Evolutionary conservation across 92 coral and sea anemone species (phyloP), one percentile per base, ranked within the genome.

Genomic region (Muricea muricata): DNA sequence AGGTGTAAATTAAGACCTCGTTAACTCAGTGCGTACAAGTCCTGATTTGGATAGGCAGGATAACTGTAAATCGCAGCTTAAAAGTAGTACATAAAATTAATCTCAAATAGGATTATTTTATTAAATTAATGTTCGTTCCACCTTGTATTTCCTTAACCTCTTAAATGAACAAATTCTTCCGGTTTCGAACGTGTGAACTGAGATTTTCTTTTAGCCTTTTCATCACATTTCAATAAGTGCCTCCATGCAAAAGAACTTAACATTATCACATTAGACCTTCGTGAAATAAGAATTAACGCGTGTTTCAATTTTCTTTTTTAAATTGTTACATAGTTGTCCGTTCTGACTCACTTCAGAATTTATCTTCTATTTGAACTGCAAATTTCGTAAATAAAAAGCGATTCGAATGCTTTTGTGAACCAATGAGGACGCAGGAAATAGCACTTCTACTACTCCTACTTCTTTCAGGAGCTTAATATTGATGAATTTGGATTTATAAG

Each of bases 281-380:
- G 15, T 63, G 30, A 32, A n/a, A n/a, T n/a, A n/a, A n/a, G n/a
- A n/a, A n/a, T n/a, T n/a, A 20, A 63, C 60, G 30, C 70, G 70
- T 39, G 30, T 63, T 60, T 63, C 70, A 63, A 63, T 63, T 63
- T n/a, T n/a, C n/a, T n/a, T n/a, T n/a, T n/a, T n/a, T n/a, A n/a
- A n/a, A n/a, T n/a, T n/a, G n/a, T n/a, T n/a, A n/a, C n/a, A n/a
- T n/a, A n/a, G n/a, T n/a, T n/a, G n/a, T n/a, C n/a, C n/a, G n/a
- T n/a, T n/a, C n/a, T n/a, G n/a, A n/a, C n/a, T n/a, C n/a, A n/a
- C n/a, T n/a, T n/a, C n/a, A n/a, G n/a, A n/a, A n/a, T n/a, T n/a
- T n/a, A n/a, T n/a, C n/a, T n/a, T n/a, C n/a, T n/a, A n/a, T n/a
- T n/a, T n/a, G n/a, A n/a, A n/a, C n/a, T n/a, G n/a, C n/a, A n/a